Percentiles rank a stretch among this genome's conserved stretches.
Conservation (phyloP, 2,797 vertebrate genomes). For the Sardinella longiceps region DNA sequence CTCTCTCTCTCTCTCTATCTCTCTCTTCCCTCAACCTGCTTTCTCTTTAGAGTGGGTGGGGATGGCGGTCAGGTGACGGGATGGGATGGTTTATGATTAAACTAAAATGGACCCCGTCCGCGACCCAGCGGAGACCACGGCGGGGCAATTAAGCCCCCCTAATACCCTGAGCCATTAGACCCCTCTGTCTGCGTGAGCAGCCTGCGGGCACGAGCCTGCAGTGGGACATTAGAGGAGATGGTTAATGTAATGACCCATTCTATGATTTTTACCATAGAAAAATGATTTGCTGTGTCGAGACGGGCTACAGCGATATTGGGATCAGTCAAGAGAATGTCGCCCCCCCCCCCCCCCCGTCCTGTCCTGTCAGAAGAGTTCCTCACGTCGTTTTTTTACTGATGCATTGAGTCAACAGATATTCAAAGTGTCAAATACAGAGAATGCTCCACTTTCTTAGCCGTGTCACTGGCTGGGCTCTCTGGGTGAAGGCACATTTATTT, state of each 20-base stretch:
- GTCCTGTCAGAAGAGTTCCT: background rate
- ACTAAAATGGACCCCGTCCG: constrained; percentile 64
- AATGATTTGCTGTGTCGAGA: constrained; percentile 75
- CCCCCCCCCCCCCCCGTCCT: too few species aligned
- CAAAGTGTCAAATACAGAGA: background rate
- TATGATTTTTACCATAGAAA: constrained; percentile 83
- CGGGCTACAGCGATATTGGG: constrained; percentile 30
- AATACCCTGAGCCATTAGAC: constrained; percentile 94
- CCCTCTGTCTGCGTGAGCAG: constrained; percentile 83
- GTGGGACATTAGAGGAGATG: constrained; percentile 90
- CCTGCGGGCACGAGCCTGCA: constrained; percentile 84
- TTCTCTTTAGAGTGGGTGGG: constrained; percentile 30
- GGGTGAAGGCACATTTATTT: background rate
- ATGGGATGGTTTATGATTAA: constrained; percentile 71
- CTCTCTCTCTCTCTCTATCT: background rate
- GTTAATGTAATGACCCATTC: constrained; percentile 93
- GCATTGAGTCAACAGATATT: constrained; percentile 11
- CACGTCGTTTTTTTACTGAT: background rate
- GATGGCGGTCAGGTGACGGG: constrained; percentile 52
- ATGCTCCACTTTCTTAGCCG: background rate
- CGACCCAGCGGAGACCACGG: constrained; percentile 76
- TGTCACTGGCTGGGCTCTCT: background rate
- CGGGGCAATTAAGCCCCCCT: constrained; percentile 94
- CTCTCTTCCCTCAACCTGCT: too few species aligned
- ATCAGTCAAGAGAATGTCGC: constrained; percentile 18